phyloP scores from a whole-genome alignment of 2,113 vertebrate species.

The Pteruthius melanotis region DNA sequence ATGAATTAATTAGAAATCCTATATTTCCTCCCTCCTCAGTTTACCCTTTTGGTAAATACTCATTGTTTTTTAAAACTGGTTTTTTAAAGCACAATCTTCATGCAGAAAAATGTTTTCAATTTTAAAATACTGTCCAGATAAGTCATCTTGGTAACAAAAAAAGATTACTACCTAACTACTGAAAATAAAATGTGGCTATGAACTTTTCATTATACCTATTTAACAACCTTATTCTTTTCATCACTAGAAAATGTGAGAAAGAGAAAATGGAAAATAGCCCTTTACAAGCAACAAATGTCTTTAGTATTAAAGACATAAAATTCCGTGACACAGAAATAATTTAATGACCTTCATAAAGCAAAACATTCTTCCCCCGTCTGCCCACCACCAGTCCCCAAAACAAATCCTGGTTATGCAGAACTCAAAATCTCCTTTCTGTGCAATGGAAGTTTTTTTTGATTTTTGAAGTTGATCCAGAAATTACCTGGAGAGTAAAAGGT shows the following conservation, averaged over 20 bases:
- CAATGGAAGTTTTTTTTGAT: not conserved
- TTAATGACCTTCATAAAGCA: not conserved
- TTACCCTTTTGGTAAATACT: not conserved
- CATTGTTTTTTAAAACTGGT: not conserved
- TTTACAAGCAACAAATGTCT: not conserved
- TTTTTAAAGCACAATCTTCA: not conserved
- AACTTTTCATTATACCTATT: not conserved
- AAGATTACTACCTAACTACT: not conserved
- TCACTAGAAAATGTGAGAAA: not conserved
- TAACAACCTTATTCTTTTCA: not conserved
- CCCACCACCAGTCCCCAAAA: not conserved
- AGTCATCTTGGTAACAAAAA: not conserved
- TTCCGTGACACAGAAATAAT: not conserved
- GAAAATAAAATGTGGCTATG: not conserved
- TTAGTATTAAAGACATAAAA: not conserved
- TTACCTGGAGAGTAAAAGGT: not conserved
- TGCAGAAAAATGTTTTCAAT: not conserved
- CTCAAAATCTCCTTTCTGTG: not conserved
- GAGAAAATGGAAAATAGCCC: not conserved
- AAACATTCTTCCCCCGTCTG: not conserved
- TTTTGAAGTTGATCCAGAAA: not conserved
- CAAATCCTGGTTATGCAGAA: not conserved
- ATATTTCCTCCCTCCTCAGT: not conserved
- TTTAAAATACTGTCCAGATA: not conserved
- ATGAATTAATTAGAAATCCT: not conserved